Percentiles rank a stretch among this genome's conserved stretches.
Conservation (phyloP, 2,888 invertebrate species). For the Lycaena phlaeas region DNA sequence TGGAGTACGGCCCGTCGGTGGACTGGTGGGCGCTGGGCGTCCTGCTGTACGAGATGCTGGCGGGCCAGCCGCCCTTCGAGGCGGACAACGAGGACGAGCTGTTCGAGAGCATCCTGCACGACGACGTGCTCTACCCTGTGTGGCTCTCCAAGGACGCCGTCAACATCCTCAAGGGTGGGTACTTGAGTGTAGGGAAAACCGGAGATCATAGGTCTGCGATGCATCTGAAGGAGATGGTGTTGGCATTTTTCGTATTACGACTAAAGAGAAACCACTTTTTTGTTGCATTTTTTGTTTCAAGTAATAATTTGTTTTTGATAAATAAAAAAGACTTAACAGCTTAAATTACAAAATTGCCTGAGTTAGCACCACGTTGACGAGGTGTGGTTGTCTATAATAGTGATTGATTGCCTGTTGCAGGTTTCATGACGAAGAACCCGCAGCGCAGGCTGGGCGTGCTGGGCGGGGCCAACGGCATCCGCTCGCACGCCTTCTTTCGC, state of each 20-base stretch:
- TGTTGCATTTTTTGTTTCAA: too few species aligned
- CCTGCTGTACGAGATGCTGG: slow-evolving; percentile 99
- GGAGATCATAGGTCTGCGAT: too few species aligned
- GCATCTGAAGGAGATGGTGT: too few species aligned
- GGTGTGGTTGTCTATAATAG: too few species aligned
- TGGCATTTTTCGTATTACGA: too few species aligned
- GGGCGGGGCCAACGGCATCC: slow-evolving; percentile 85
- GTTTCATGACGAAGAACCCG: slow-evolving; percentile 98
- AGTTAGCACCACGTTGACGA: too few species aligned
- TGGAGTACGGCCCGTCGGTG: slow-evolving; percentile 91
- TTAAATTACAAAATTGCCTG: too few species aligned
- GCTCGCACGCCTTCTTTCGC: slow-evolving; percentile 91
- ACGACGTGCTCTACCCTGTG: slow-evolving; percentile 98
- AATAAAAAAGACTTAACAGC: too few species aligned
- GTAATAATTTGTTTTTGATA: too few species aligned
- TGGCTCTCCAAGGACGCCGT: slow-evolving; percentile 78
- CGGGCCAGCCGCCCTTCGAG: slow-evolving; percentile 99
- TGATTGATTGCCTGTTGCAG: too few species aligned
- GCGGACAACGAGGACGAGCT: slow-evolving; percentile 99
- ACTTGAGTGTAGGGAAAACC: too few species aligned
- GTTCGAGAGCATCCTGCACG: slow-evolving; percentile 98
- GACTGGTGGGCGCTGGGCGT: slow-evolving; percentile 99
- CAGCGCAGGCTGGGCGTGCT: slow-evolving; percentile 94
- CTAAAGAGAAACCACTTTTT: too few species aligned
- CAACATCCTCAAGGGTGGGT: slow-evolving; percentile 57